Evolutionary conservation across 2,113 vertebrate genomes (phyloP), one percentile per base, ranked within the genome.

Genomic region (Rana temporaria): DNA sequence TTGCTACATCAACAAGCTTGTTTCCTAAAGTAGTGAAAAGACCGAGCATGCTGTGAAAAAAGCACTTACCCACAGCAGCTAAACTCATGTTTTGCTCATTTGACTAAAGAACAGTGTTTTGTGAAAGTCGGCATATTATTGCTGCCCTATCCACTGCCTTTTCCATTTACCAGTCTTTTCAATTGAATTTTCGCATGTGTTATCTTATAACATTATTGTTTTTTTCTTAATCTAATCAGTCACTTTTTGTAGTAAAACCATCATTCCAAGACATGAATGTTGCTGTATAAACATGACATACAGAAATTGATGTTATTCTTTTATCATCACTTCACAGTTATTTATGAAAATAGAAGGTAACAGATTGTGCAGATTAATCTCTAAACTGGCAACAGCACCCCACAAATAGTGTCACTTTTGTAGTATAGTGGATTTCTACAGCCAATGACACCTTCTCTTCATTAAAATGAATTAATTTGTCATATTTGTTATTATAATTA

Each of bases 381-480:
- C 78, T 71, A 18, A 0, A 56, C 22, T 52, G 65, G 67, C 57
- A 70, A 70, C 66, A 70, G 22, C 38, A 34, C 66, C 19, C 66
- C 78, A 62, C 42, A 80, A 80, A 62, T 66, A 80, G 59, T 80
- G 56, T n/a, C 60, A 60, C 32, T 17, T 4, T 30, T 71, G 69
- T 22, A 71, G 15, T 55, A 52, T 71, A 52, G 26, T 71, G 16
- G 18, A 22, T 48, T 17, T 55, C 4, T 30, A 26, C 26, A 55
- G 42, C 26, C 48, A 55, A 34, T 70, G 34, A 52, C 26, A 71
- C 20, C 20, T 71, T 18, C 48, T 26, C 42, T 71, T 55, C 68
- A 42, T 71, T 55, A 55, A 55, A 55, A 26, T 42, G 26, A 55
- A 55, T 26, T 12, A 70, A 17, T 70, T 70, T 70, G 22, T 38